Evolutionary conservation across 2,113 vertebrate species (phyloP).

Genomic region (Dasypus novemcinctus): DNA sequence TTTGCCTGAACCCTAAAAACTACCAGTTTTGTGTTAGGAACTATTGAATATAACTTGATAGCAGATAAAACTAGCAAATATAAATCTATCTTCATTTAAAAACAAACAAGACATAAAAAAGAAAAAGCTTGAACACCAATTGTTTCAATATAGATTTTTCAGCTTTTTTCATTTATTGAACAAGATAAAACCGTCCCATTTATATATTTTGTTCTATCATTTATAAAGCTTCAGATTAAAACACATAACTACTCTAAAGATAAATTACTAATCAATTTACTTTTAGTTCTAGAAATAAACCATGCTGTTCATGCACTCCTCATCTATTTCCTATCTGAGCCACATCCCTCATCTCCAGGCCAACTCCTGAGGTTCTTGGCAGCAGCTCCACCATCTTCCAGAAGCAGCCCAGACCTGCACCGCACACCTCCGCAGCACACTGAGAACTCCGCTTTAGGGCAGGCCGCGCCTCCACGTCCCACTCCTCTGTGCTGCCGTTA

Average conservation of each 20-base stretch:
- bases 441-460: no score
- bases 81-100: background rate
- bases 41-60: background rate
- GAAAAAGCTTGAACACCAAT: background rate
- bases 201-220: background rate
- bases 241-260: background rate
- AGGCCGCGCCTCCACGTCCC: no score
- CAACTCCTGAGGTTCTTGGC: background rate
- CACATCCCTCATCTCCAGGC: background rate
- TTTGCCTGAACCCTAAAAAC: background rate
- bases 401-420: background rate
- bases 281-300: background rate
- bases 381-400: background rate
- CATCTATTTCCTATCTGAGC: background rate
- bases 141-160: background rate
- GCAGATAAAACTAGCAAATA: background rate
- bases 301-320: background rate
- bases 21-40: background rate
- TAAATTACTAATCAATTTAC: background rate
- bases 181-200: conserved; percentile 17
- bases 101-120: background rate
- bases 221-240: conserved; percentile 14
- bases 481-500: background rate
- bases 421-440: background rate
- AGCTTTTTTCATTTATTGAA: background rate